A percentile compares a stretch with the other conserved stretches of the same genome.
Conservation (phyloP, 2,797 vertebrate species). For the Delichon dasypus region DNA sequence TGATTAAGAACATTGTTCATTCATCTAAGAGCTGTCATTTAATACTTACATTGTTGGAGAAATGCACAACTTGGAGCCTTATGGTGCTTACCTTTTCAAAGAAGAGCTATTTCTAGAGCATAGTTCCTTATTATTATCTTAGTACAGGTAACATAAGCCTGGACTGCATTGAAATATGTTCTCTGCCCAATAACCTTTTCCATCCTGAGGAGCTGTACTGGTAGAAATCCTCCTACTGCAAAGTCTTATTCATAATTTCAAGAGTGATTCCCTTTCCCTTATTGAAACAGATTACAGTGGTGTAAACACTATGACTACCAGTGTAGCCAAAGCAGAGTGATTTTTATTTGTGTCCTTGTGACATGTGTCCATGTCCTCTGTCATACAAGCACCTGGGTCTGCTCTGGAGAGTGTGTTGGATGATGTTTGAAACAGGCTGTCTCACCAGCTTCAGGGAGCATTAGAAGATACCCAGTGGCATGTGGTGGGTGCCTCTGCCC, state of each 20-base stretch:
- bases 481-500: background rate
- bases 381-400: accelerated
- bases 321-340: background rate
- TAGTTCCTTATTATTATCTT: background rate
- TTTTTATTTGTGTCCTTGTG: background rate
- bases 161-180: background rate
- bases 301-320: background rate
- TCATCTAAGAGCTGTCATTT: background rate
- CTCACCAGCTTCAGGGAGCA: background rate
- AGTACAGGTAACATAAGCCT: background rate
- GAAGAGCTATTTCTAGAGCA: background rate
- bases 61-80: background rate
- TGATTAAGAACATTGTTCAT: conserved; percentile 40
- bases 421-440: background rate
- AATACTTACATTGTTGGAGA: background rate
- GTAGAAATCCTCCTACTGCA: background rate
- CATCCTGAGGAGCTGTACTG: background rate
- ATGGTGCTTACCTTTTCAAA: background rate
- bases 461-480: background rate
- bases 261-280: background rate
- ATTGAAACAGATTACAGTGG: background rate
- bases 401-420: background rate
- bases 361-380: background rate
- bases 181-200: background rate
- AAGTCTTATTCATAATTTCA: background rate